These are phyloP conservation scores for Nomada goodeniana DNA, from an alignment of 2,888 invertebrate genomes.

Conservation along the genomic window DNA sequence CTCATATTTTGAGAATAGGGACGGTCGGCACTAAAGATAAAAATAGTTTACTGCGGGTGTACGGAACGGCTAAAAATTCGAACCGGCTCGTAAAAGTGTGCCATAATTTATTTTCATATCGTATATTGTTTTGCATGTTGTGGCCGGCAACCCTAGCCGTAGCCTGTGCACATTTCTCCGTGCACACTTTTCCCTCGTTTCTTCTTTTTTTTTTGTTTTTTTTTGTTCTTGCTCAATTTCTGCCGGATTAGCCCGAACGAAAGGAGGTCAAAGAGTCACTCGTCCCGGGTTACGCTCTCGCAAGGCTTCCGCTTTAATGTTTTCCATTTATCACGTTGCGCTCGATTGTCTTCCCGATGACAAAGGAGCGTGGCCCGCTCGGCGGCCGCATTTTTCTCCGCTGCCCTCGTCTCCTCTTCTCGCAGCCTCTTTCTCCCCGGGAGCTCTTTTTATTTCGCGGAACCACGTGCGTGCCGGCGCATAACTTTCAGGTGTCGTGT, in stretches of 20 bases:
- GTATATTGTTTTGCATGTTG: slow-evolving; percentile 44
- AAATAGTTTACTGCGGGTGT: slow-evolving; percentile 54
- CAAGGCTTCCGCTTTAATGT: slow-evolving; percentile 53
- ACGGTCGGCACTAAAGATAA: slow-evolving; percentile 55
- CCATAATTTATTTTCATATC: slow-evolving; percentile 54
- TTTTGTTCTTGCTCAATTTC: not conserved
- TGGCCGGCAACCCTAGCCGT: not conserved
- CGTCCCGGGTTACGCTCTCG: slow-evolving; percentile 1
- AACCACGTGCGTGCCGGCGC: slow-evolving; percentile 80
- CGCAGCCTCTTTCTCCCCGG: slow-evolving; percentile 4
- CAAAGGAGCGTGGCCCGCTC: slow-evolving; percentile 63
- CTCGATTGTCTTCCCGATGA: slow-evolving; percentile 68
- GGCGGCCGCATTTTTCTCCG: slow-evolving; percentile 54
- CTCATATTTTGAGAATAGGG: slow-evolving; percentile 47
- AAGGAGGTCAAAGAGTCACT: not conserved
- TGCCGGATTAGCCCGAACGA: too few relatives aligned
- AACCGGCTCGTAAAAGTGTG: slow-evolving; percentile 46
- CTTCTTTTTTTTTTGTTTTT: not conserved
- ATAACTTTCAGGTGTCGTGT: slow-evolving; percentile 80
- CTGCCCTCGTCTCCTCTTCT: slow-evolving; percentile 9
- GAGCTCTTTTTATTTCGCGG: slow-evolving; percentile 72
- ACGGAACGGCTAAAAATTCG: slow-evolving; percentile 51
- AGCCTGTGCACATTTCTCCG: not conserved
- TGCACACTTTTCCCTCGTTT: not conserved
- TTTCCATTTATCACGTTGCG: slow-evolving; percentile 60